Conservation (phyloP, 2,888 invertebrate genomes). For the Abrostola tripartita region DNA sequence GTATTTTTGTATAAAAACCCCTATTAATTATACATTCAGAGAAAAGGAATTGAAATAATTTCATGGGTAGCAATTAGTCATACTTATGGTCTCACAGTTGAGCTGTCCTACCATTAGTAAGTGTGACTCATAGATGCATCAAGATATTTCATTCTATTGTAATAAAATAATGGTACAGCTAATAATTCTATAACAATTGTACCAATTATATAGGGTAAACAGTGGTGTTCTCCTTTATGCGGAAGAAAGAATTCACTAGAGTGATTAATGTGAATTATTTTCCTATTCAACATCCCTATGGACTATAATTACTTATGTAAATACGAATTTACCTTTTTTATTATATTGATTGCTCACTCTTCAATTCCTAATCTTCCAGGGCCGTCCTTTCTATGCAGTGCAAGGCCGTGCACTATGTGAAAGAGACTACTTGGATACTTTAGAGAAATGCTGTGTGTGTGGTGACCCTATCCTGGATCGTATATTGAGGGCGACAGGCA, state of each 20-base stretch:
- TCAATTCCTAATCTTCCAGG: slow-evolving; percentile 83
- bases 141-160: slow-evolving; percentile 12
- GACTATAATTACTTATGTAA: too few species aligned
- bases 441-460: slow-evolving; percentile 99
- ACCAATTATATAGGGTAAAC: too few species aligned
- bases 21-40: not conserved
- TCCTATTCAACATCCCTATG: too few species aligned
- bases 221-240: too few species aligned
- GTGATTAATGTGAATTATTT: too few species aligned
- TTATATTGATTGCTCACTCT: too few species aligned
- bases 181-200: too few species aligned
- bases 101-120: not conserved
- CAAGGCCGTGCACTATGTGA: slow-evolving; percentile 99
- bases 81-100: not conserved
- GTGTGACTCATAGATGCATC: slow-evolving; percentile 9
- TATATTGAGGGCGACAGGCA: slow-evolving; percentile 98
- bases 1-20: slow-evolving; percentile 12
- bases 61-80: slow-evolving; percentile 14
- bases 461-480: slow-evolving; percentile 97
- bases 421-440: slow-evolving; percentile 97
- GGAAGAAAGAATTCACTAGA: too few species aligned
- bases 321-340: too few species aligned
- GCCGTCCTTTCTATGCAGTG: slow-evolving; percentile 97
- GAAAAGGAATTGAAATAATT: slow-evolving; percentile 1
- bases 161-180: slow-evolving; percentile 3